Base-by-base conservation (phyloP, 1,140 invertebrate species). In the Nephila pilipes region DNA sequence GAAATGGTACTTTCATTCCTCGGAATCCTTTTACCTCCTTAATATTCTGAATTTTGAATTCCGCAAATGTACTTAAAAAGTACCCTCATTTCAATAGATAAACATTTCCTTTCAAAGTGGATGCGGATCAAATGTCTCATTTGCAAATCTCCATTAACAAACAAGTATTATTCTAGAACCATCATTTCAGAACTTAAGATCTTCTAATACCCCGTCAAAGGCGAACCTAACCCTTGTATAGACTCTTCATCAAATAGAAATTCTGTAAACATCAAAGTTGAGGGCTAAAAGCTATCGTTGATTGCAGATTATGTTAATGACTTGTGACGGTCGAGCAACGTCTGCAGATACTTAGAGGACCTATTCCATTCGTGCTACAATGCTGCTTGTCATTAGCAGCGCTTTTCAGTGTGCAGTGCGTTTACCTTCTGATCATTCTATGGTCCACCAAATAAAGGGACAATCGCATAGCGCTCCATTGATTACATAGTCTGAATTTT, bases 241-340 rank as follows among this genome's bases (percentile, higher is more conserved):
- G 22, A 6, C 88, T 58, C 20, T 90, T 60, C 65, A 54, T 90
- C 88, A 90, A 90, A 90, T 36, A 88, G 87, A 69, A 80, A 90
- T 55, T 69, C 69, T 58, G 88, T 57, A 79, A 80, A 79, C 69
- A 90, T 79, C 36, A 60, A 55, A 38, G 60, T 88, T 25, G 4
- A 25, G 25, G 57, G 36, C 46, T 90, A 89, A 89, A 80, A 89
- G 87, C 88, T 90, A 57, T 6, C 65, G 69, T 32, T 79, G 88
- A 90, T 90, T 90, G 69, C 88, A 57, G 69, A 90, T 90, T 88
- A 90, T 75, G 65, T 38, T 90, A 80, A 90, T 80, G 69, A 80
- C 46, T 29, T 38, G n/a, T 25, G 87, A 88, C 32, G 32, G 32
- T 20, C 25, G 2, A 25, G 46, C 54, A n/a, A 29, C 25, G 5